These are phyloP conservation scores for Umimayanthus kanabou DNA, from an alignment of 92 coral and sea anemone genomes.

Conservation along the genomic window DNA sequence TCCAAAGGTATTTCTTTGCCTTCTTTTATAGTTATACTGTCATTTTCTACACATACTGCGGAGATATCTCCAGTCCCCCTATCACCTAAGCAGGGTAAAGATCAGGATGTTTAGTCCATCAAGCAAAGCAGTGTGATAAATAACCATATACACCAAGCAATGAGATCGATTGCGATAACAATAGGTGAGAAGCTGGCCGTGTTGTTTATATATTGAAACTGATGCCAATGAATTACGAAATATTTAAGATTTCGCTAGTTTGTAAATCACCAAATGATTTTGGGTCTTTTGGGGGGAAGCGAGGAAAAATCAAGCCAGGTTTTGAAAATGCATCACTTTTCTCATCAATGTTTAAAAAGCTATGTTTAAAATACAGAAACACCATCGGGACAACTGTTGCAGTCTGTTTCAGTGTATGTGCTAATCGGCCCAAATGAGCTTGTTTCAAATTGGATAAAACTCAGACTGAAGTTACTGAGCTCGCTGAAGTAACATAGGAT, in stretches of 20 bases:
- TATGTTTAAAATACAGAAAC: slow-evolving; percentile 10
- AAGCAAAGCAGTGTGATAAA: neutral
- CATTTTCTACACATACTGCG: neutral
- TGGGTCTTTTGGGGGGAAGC: neutral
- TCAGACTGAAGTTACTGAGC: slow-evolving; percentile 8
- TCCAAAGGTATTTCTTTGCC: slow-evolving; percentile 28
- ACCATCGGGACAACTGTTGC: slow-evolving; percentile 3
- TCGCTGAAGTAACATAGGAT: neutral
- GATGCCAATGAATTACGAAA: slow-evolving; percentile 20
- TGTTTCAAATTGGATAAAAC: slow-evolving; percentile 25
- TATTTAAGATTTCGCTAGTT: neutral
- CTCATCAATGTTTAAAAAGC: slow-evolving; percentile 20
- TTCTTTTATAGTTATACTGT: neutral
- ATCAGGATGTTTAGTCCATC: slow-evolving; percentile 10
- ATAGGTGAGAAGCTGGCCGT: neutral
- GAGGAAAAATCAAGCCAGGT: neutral
- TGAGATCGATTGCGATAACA: neutral
- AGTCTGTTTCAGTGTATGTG: slow-evolving; percentile 13
- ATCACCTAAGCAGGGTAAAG: slow-evolving; percentile 18
- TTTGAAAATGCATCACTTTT: neutral
- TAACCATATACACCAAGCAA: slow-evolving; percentile 10
- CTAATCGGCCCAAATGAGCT: slow-evolving; percentile 35
- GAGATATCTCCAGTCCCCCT: slow-evolving; percentile 14
- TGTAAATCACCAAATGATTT: neutral
- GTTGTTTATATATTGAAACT: neutral